A percentile compares a stretch with the other conserved stretches of the same genome.
Evolutionary conservation across 92 coral and sea anemone genomes (phyloP).

Genomic region (Epizoanthus ramosus): DNA sequence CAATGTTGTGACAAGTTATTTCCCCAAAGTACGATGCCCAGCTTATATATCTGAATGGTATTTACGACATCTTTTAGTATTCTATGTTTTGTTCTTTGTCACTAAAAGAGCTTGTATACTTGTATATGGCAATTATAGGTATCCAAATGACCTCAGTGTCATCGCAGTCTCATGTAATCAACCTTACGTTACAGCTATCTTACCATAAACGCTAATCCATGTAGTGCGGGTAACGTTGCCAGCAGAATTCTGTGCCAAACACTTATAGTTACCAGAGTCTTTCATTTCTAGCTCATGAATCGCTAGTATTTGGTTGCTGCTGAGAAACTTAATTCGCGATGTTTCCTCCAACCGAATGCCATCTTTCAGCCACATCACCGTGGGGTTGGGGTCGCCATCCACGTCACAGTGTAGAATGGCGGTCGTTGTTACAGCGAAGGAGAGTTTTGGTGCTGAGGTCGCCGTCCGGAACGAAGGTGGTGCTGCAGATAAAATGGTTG

Average conservation of each 20-base stretch:
- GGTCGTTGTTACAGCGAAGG: neutral
- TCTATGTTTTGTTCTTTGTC: too few species aligned
- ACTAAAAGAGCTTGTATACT: too few species aligned
- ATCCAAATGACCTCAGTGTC: too few species aligned
- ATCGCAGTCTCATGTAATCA: too few species aligned
- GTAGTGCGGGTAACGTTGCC: constrained; percentile 1
- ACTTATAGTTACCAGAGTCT: neutral
- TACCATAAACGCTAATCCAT: constrained; percentile 4
- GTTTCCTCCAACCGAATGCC: constrained; percentile 1
- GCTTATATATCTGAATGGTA: too few species aligned
- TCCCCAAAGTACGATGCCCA: too few species aligned
- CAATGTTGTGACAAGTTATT: too few species aligned
- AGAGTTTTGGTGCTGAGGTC: neutral
- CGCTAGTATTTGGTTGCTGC: constrained; percentile 13
- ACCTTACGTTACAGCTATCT: neutral
- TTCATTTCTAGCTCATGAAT: neutral
- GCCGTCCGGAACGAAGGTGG: constrained; percentile 26
- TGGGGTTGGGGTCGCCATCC: constrained; percentile 6
- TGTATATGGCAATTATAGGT: too few species aligned
- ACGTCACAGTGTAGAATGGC: constrained; percentile 32
- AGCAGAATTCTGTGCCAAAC: constrained; percentile 10
- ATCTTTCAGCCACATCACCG: constrained; percentile 14
- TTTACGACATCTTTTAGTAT: too few species aligned
- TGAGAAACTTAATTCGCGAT: constrained; percentile 1
- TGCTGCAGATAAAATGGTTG: neutral